These are phyloP conservation scores for Artibeus jamaicensis DNA, from an alignment of 2,797 vertebrate species.

Conservation along the genomic window DNA sequence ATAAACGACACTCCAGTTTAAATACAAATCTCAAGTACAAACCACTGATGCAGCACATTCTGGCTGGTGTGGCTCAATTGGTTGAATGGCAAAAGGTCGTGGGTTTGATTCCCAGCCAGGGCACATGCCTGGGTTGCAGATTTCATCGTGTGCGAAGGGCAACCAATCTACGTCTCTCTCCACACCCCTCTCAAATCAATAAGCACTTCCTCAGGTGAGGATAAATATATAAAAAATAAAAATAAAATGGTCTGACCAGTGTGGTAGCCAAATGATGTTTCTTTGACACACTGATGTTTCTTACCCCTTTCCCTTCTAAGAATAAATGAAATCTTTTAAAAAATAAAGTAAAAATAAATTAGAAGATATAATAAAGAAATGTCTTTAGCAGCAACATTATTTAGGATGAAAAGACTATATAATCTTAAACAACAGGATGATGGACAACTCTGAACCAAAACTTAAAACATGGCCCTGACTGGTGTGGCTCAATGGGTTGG, in stretches of 20 bases:
- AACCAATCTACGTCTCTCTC: not conserved
- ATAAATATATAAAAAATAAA: not conserved
- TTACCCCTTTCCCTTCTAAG: not conserved
- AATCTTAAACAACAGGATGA: not conserved
- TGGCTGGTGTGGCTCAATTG: not conserved
- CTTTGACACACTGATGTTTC: no score
- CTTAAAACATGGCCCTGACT: not conserved
- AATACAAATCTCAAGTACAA: not conserved
- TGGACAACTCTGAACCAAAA: not conserved
- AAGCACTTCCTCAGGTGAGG: not conserved
- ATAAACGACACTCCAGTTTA: not conserved
- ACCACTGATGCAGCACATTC: not conserved
- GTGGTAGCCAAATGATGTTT: not conserved
- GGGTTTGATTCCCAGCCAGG: not conserved
- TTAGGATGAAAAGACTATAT: not conserved
- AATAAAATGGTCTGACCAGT: not conserved
- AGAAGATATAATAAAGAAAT: not conserved
- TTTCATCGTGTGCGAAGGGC: not conserved
- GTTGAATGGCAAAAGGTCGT: not conserved
- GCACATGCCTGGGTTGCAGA: not conserved
- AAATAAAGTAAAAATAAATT: not conserved
- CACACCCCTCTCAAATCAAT: not conserved
- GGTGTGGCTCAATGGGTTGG: no score
- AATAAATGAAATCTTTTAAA: not conserved
- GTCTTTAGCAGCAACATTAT: not conserved